Evolutionary conservation across 1,140 invertebrate genomes (phyloP), one percentile per base, ranked within the genome.

Genomic region (Ylistrum balloti): DNA sequence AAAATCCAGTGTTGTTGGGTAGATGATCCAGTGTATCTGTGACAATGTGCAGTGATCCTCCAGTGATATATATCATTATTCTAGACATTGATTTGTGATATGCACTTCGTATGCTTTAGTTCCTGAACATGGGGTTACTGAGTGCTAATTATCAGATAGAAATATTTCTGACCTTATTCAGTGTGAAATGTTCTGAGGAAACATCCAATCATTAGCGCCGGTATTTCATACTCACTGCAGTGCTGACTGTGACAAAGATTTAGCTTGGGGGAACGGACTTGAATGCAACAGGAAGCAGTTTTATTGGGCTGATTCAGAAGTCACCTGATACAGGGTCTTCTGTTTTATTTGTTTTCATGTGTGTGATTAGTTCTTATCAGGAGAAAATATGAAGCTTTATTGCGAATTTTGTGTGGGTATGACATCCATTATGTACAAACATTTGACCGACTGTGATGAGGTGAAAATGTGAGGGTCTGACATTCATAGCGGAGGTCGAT

Each of bases 301-400:
- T 74, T 74, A 74, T 74, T 5, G 0, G 56, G 56, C 1, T 74
- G 56, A 74, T 74, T 74, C 56, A 74, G 56, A 11, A 1, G 56
- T n/a, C 7, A 74, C 56, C 56, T 28, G 56, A 74, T 74, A 74
- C 56, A 74, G 0, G n/a, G 56, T 74, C 5, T 74, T 74, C 56
- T 74, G n/a, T 74, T 74, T 74, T 74, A 74, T 74, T 74, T 74
- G 56, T 74, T 74, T 74, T n/a, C 22, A n/a, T 74, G 56, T 74
- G 56, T 74, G 56, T 74, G 56, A 74, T 74, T 74, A 74, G 20
- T 74, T 74, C 56, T 28, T 74, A 74, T 74, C 56, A 74, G 56
- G 1, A n/a, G 56, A 74, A 74, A 74, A 74, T 74, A 74, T 74
- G 56, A 74, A 74, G 56, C 56, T 74, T 74, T 74, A 74, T 74